Evolutionary conservation across 2,888 invertebrate genomes (phyloP), one percentile per base, ranked within the genome.

Genomic region (Diaperis boleti): DNA sequence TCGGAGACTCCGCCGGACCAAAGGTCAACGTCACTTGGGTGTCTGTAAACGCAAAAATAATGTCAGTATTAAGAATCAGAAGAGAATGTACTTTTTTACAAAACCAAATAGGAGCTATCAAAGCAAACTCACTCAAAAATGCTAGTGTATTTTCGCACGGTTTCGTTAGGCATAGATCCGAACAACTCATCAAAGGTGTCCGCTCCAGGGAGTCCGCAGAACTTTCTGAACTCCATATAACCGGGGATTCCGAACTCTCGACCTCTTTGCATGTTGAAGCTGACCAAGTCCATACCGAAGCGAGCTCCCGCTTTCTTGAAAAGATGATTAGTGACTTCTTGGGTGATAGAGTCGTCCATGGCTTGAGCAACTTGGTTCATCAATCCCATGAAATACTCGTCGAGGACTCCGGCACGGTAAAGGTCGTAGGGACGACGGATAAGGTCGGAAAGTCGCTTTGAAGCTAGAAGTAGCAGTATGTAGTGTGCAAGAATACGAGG

Each of bases 1-100:
- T 97, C 97, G 0, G 95, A 94, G 4, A 96, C 94, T 44, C 96
- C 96, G 45, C 95, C 96, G 11, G 95, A 94, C 94, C 96, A 97
- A 55, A 96, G 84, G 84, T 97, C 96, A 42, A 97, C 93, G 80
- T 97, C 97, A 63, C 90, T 87, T 1, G 95, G 95, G 80, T 94
- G 92, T 66, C 91, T 92, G 74, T 17, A 4, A 33, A 10, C n/a
- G n/a, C n/a, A n/a, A n/a, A n/a, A n/a, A n/a, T n/a, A n/a, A n/a
- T n/a, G n/a, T n/a, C n/a, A n/a, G n/a, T n/a, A n/a, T n/a, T n/a
- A n/a, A n/a, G n/a, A n/a, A n/a, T n/a, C n/a, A n/a, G n/a, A n/a
- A n/a, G n/a, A n/a, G n/a, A n/a, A n/a, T n/a, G n/a, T n/a, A n/a
- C n/a, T 22, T 22, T 22, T 22, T 22, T 1, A 6, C 22, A 49